Base-by-base conservation (phyloP, 2,888 invertebrate species). In the Salticus scenicus region DNA sequence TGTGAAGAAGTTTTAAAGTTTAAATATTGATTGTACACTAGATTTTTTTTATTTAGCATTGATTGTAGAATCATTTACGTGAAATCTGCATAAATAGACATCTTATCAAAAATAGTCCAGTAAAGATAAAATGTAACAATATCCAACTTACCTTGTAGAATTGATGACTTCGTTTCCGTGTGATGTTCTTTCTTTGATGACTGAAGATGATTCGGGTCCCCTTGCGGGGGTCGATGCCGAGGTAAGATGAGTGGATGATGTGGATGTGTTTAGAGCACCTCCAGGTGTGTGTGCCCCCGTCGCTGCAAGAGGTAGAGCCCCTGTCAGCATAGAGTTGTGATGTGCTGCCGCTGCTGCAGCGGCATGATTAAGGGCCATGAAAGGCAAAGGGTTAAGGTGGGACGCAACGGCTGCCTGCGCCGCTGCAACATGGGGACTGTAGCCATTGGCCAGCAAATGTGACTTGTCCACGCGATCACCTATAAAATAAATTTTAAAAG, bases 341-440 rank as follows among this genome's bases (percentile, higher is more conserved):
- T 88, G 88, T 28, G 90, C 89, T 31, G 90, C 90, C 30, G 90
- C 93, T 91, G 96, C 96, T 24, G 90, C 89, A 24, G 90, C 91
- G 24, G 90, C 93, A 91, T 96, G 96, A 88, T 94, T 94, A 91
- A 96, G 94, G 91, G 96, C 96, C 96, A 97, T 96, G 93, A 97
- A 96, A 91, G 96, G 97, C 96, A 97, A 96, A 90, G 97, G 97
- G 91, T 96, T 96, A 89, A 96, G 94, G 92, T 96, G 95, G 87
- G 96, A 96, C 7, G 81, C 86, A 20, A 78, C 87, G 30, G 88
- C 88, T 24, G 87, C 88, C 69, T 72, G 73, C 33, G 74, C 82
- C 37, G 88, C 88, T 24, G 87, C 88, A 27, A 81, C 87, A 57
- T 88, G 97, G 89, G 97, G 97, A 92, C 97, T 97, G 93, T 97